Evolutionary conservation across 2,888 invertebrate species (phyloP).

Genomic region (Heteromurus nitidus): DNA sequence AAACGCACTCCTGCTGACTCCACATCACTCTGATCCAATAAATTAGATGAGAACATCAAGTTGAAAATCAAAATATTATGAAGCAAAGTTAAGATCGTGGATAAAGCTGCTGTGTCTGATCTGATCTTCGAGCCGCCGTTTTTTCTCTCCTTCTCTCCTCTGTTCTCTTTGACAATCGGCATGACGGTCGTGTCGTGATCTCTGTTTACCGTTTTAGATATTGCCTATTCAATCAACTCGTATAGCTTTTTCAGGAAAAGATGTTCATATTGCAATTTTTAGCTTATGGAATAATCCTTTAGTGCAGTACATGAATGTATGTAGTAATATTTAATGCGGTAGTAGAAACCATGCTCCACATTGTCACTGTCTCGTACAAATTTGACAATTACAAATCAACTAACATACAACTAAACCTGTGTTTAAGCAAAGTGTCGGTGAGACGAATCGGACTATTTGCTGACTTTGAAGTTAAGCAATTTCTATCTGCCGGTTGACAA

Average conservation of each 20-base stretch:
- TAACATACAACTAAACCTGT: too few species aligned
- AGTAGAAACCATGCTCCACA: too few species aligned
- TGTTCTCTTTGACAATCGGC: constrained; percentile 53
- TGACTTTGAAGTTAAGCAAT: too few species aligned
- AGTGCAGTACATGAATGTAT: too few species aligned
- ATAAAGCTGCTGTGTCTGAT: neutral
- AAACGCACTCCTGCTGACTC: constrained; percentile 63
- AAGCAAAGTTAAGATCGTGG: constrained; percentile 30
- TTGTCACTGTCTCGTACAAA: neutral
- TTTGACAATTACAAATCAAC: neutral
- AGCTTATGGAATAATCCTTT: too few species aligned
- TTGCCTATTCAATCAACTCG: constrained; percentile 23
- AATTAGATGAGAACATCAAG: constrained; percentile 64
- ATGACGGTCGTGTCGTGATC: constrained; percentile 51
- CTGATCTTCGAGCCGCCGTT: constrained; percentile 42
- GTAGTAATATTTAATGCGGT: too few species aligned
- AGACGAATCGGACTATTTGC: too few species aligned
- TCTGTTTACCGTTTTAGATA: constrained; percentile 45
- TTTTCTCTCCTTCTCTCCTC: constrained; percentile 10
- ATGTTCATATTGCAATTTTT: neutral
- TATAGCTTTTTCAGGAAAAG: neutral
- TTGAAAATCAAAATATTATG: constrained; percentile 62
- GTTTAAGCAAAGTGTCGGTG: too few species aligned
- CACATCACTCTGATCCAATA: constrained; percentile 62
- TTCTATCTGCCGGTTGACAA: too few species aligned